Conservation (phyloP, 2,113 vertebrate genomes). For the Cyanoliseus patagonus region DNA sequence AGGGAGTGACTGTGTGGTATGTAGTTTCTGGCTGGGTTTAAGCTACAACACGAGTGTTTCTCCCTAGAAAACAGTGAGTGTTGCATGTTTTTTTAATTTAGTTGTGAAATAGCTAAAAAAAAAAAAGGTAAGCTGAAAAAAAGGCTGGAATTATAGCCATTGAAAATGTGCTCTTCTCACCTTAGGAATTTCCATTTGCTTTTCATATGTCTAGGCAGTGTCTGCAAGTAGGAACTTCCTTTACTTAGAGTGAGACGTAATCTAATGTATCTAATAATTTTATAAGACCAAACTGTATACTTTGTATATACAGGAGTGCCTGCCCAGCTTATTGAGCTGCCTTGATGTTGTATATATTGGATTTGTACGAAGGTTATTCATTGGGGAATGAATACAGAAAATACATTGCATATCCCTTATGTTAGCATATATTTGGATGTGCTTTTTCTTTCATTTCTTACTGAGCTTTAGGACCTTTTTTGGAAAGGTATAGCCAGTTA, state of each 20-base stretch:
- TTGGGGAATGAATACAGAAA: background rate
- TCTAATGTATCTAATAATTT: background rate
- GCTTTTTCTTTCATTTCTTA: background rate
- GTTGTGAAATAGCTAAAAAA: background rate
- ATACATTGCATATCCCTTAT: background rate
- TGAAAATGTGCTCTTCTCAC: background rate
- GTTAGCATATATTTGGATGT: accelerated
- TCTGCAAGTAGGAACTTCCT: background rate
- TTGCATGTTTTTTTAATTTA: background rate
- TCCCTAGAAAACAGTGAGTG: background rate
- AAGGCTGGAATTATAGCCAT: background rate
- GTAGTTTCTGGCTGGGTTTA: background rate
- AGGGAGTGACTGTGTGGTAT: background rate
- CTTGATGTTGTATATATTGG: background rate
- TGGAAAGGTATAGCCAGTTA: background rate
- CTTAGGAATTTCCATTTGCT: background rate
- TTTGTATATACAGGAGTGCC: background rate
- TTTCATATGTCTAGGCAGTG: background rate
- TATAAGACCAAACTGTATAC: background rate
- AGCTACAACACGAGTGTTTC: background rate
- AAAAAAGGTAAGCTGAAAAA: background rate
- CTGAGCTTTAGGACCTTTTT: background rate
- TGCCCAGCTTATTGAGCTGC: background rate
- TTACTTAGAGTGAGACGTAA: background rate
- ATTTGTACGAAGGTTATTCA: background rate